Conservation (phyloP, 2,797 vertebrate species). For the Ataeniobius toweri region DNA sequence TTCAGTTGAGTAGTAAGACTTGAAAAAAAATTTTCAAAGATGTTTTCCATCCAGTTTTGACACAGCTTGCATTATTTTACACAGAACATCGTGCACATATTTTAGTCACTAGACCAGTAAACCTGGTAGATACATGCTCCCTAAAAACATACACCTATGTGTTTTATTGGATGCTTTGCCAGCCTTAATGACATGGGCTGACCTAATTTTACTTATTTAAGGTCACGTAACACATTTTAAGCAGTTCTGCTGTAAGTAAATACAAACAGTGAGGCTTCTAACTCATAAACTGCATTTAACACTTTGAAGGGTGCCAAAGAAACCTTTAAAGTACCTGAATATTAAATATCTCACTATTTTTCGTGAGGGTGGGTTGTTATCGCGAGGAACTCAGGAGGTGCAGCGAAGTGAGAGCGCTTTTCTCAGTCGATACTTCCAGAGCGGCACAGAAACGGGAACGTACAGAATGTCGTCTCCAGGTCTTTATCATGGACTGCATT, state of each 20-base stretch:
- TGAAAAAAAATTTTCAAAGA: background rate
- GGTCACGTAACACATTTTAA: background rate
- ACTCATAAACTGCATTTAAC: background rate
- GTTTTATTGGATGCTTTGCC: background rate
- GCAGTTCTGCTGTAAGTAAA: background rate
- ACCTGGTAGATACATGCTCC: background rate
- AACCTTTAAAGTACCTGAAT: conserved; percentile 31
- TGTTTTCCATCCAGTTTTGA: background rate
- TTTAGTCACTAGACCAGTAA: background rate
- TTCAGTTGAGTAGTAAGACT: background rate
- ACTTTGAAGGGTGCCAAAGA: background rate
- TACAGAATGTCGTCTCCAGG: conserved; percentile 20
- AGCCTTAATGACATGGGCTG: background rate
- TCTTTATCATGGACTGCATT: conserved; percentile 1
- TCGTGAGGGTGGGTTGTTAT: conserved; percentile 64
- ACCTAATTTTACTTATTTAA: background rate
- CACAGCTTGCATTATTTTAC: background rate
- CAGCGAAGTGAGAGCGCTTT: conserved; percentile 68
- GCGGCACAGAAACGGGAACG: conserved; percentile 50
- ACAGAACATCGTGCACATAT: background rate
- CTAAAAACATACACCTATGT: background rate
- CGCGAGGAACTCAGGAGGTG: conserved; percentile 75
- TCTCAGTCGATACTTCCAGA: conserved; percentile 65
- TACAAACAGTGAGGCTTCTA: no score
- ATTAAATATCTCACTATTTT: conserved; percentile 5